A percentile compares a stretch with the other conserved stretches of the same genome.
These are phyloP conservation scores for Ophiodon elongatus DNA, from an alignment of 2,113 vertebrate species.

Conservation along the genomic window DNA sequence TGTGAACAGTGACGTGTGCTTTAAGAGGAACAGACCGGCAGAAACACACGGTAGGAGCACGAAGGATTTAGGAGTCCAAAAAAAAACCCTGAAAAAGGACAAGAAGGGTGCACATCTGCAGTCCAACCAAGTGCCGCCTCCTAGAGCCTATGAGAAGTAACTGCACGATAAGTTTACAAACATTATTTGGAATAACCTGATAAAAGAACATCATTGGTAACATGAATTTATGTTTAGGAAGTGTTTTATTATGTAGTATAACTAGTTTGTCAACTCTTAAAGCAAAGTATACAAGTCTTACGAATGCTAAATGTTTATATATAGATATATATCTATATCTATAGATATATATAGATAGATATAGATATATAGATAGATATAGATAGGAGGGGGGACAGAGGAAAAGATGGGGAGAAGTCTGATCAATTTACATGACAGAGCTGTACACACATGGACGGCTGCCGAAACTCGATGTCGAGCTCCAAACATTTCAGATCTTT, in stretches of 20 bases:
- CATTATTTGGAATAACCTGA: conserved; percentile 42
- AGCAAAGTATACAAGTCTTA: conserved; percentile 70
- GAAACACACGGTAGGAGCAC: too few species aligned
- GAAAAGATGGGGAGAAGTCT: conserved; percentile 18
- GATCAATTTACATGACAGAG: conserved; percentile 29
- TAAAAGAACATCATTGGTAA: conserved; percentile 55
- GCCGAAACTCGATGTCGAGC: conserved; percentile 8
- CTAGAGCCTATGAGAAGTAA: conserved; percentile 67
- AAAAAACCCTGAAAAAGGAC: neutral
- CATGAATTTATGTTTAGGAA: conserved; percentile 43
- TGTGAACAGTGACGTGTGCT: conserved; percentile 13
- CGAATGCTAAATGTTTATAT: conserved; percentile 65
- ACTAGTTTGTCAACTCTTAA: conserved; percentile 61
- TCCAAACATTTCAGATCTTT: conserved; percentile 27
- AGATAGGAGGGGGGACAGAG: neutral
- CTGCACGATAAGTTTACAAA: conserved; percentile 63
- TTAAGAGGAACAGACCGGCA: conserved; percentile 30
- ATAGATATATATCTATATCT: neutral
- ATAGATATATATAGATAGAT: neutral
- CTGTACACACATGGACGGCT: conserved; percentile 64
- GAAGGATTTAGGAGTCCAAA: conserved; percentile 53
- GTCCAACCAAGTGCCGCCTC: conserved; percentile 70
- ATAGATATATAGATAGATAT: neutral
- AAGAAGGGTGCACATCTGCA: conserved; percentile 27
- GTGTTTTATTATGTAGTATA: conserved; percentile 34